These are phyloP conservation scores for Odocoileus hemionus DNA, from an alignment of 2,113 vertebrate genomes.

Conservation along the genomic window DNA sequence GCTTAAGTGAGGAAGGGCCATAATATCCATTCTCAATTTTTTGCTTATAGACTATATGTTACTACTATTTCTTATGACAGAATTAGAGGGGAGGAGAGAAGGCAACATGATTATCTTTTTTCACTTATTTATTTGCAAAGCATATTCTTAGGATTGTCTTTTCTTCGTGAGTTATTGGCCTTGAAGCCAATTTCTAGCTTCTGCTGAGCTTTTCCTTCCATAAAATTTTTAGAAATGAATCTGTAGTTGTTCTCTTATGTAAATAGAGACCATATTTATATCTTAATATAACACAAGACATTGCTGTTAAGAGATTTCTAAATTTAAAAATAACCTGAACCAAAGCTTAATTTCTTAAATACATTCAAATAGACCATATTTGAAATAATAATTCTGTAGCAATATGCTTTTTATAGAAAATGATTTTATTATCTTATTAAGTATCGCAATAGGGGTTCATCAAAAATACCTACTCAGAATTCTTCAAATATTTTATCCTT, in stretches of 20 bases:
- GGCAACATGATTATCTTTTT: neutral
- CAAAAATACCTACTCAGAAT: neutral
- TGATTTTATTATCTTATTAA: neutral
- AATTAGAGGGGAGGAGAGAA: neutral
- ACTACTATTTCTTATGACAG: neutral
- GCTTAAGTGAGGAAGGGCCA: neutral
- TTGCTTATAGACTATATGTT: neutral
- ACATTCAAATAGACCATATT: neutral
- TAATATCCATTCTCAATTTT: neutral
- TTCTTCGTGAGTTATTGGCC: neutral
- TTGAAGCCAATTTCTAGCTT: slow-evolving; percentile 1
- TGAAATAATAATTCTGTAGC: neutral
- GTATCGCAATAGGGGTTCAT: neutral
- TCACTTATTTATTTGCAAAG: neutral
- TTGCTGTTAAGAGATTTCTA: neutral
- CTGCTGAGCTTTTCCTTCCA: neutral
- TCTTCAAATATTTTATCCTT: neutral
- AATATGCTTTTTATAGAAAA: neutral
- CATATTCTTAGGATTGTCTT: neutral
- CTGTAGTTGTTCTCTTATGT: neutral
- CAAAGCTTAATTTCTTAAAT: slow-evolving; percentile 35
- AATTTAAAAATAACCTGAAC: neutral
- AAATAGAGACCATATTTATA: neutral
- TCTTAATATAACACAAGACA: neutral
- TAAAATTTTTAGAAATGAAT: neutral